phyloP scores from a whole-genome alignment of 2,113 vertebrate genomes.

The Sciurus niger region DNA sequence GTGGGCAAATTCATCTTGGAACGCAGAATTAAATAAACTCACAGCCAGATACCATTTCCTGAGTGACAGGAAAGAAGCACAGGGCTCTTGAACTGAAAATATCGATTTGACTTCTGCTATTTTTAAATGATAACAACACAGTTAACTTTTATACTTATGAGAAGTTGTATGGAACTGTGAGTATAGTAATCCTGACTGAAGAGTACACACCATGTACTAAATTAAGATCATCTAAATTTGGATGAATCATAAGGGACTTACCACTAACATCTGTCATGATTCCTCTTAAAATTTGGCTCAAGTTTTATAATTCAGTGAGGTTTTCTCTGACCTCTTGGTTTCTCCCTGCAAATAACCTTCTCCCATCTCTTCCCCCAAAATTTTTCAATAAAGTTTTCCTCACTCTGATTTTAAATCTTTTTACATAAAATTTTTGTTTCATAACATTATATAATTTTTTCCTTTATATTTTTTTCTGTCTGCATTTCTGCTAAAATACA shows the following conservation, averaged over 20 bases:
- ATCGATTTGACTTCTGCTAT: neutral
- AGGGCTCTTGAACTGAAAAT: neutral
- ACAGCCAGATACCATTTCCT: neutral
- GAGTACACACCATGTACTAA: neutral
- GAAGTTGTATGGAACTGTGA: neutral
- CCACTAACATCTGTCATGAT: neutral
- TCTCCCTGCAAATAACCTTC: neutral
- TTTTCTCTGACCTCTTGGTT: neutral
- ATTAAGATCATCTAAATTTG: neutral
- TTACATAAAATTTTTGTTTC: neutral
- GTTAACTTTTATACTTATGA: neutral
- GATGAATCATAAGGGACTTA: neutral
- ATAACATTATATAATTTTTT: neutral
- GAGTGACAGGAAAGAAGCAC: neutral
- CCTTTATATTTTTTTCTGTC: neutral
- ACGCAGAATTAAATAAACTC: neutral
- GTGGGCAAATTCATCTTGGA: neutral
- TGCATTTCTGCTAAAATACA: neutral
- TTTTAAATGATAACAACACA: conserved; percentile 19
- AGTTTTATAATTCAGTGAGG: neutral
- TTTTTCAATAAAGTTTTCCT: neutral
- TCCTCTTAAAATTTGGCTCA: neutral
- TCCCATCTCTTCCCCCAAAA: neutral
- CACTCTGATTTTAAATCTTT: neutral
- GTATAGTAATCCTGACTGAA: neutral